These are phyloP conservation scores for Chaetodon trifascialis DNA, from an alignment of 2,113 vertebrate species.

Conservation along the genomic window DNA sequence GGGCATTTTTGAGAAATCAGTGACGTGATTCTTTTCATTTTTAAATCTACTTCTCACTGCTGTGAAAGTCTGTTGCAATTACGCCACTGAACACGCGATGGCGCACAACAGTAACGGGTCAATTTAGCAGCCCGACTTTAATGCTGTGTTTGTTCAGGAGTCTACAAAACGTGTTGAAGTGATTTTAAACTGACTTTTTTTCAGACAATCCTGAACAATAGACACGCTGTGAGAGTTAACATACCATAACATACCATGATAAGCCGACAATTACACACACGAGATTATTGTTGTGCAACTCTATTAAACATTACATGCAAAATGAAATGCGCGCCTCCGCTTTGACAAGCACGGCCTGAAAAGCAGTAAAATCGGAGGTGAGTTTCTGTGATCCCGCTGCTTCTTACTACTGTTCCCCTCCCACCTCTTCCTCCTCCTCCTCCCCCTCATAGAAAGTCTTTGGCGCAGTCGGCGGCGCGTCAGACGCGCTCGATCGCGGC, in stretches of 20 bases:
- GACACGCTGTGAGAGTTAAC: fast-evolving
- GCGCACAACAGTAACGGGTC: slow-evolving; percentile 32
- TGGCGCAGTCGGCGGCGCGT: slow-evolving; percentile 10
- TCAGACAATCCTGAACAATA: not conserved
- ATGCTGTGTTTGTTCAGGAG: not conserved
- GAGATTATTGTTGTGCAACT: not conserved
- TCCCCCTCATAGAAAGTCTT: slow-evolving; percentile 36
- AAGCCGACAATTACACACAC: not conserved
- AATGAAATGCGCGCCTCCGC: not conserved
- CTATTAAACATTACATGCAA: not conserved
- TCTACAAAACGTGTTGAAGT: not conserved
- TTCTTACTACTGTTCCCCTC: not conserved
- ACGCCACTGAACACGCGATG: slow-evolving; percentile 41
- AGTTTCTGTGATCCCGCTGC: slow-evolving; percentile 2
- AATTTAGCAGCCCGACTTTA: not conserved
- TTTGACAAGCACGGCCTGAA: not conserved
- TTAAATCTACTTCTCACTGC: not conserved
- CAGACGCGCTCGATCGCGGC: slow-evolving; percentile 39
- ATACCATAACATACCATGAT: not conserved
- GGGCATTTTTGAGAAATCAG: not conserved
- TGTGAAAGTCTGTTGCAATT: slow-evolving; percentile 10
- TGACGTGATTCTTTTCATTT: too few relatives aligned
- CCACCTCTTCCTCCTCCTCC: not conserved
- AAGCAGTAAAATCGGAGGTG: not conserved
- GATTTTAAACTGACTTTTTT: too few relatives aligned